Conservation (phyloP, 2,113 vertebrate genomes). For the Tychaedon coryphoeus region DNA sequence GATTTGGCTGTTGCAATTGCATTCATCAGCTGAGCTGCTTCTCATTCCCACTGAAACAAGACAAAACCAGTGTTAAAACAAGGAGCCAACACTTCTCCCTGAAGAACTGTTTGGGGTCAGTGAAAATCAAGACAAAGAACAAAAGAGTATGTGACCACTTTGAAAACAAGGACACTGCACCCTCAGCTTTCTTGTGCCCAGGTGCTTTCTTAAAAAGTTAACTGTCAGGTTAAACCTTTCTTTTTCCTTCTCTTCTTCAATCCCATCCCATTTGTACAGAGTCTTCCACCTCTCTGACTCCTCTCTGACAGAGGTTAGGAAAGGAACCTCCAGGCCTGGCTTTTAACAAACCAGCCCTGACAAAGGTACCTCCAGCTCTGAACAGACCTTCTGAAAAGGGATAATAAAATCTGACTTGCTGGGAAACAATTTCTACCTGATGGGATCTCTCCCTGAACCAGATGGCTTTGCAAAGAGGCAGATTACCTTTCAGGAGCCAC, state of each 20-base stretch:
- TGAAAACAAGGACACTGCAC: not conserved
- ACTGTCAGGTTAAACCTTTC: not conserved
- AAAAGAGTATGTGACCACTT: not conserved
- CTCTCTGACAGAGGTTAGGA: not conserved
- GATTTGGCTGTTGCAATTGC: slow-evolving; percentile 77
- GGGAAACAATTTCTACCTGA: not conserved
- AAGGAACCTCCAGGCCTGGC: not conserved
- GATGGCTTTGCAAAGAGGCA: not conserved
- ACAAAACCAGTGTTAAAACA: not conserved
- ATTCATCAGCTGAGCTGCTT: slow-evolving; percentile 41
- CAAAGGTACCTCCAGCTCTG: not conserved
- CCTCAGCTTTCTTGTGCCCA: not conserved
- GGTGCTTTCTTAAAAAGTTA: not conserved
- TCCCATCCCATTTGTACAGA: not conserved
- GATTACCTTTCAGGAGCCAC: slow-evolving; percentile 49
- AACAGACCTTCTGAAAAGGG: not conserved
- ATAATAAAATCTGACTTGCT: not conserved
- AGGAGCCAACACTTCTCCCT: not conserved
- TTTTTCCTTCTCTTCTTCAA: not conserved
- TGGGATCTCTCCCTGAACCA: not conserved
- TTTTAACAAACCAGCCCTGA: not conserved
- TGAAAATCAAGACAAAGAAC: not conserved
- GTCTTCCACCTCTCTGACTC: not conserved
- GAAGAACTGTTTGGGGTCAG: not conserved
- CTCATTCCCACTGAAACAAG: slow-evolving; percentile 36